Evolutionary conservation across 2,888 invertebrate genomes (phyloP), one percentile per base, ranked within the genome.

Genomic region (Eilema caniola): DNA sequence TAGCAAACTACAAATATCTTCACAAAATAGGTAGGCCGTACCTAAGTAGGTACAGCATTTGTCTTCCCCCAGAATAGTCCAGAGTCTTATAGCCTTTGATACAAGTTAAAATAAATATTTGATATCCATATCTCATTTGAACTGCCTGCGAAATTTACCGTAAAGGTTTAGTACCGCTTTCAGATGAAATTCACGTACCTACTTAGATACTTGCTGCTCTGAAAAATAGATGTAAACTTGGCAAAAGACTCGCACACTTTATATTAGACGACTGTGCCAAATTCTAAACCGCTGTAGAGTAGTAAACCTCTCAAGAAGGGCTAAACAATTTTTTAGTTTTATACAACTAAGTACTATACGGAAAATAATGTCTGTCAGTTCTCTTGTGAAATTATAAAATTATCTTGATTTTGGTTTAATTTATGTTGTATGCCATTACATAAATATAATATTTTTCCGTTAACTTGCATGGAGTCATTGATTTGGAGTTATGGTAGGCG

Each of bases 221-320:
- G 16, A 31, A 67, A 62, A 57, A 62, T 41, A 37, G 12, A 66
- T 28, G 23, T 7, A 53, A 62, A 47, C 12, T 53, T 62, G 62
- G 68, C 68, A 33, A 62, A 56, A 37, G 37, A 23, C 14, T 56
- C 16, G 14, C 8, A 31, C 33, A 56, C 31, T 56, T 25, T 63
- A 63, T 63, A 7, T 41, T 3, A 5, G 62, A 24, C 16, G n/a
- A 53, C 5, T 62, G 24, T 37, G 62, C 37, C 37, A 62, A 24
- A 7, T 62, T 24, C 37, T 24, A 37, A 33, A 33, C 33, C 24
- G 3, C 62, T 24, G 11, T 16, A 24, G 12, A 37, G 37, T 20
- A 10, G 1, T 62, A 14, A n/a, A 12, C 11, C 16, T 61, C 3
- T 14, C 16, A 31, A 11, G 0, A 12, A n/a, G 53, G 24, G 14